These are phyloP conservation scores for Sandelia bainsii DNA, from an alignment of 2,797 vertebrate genomes.

Conservation along the genomic window DNA sequence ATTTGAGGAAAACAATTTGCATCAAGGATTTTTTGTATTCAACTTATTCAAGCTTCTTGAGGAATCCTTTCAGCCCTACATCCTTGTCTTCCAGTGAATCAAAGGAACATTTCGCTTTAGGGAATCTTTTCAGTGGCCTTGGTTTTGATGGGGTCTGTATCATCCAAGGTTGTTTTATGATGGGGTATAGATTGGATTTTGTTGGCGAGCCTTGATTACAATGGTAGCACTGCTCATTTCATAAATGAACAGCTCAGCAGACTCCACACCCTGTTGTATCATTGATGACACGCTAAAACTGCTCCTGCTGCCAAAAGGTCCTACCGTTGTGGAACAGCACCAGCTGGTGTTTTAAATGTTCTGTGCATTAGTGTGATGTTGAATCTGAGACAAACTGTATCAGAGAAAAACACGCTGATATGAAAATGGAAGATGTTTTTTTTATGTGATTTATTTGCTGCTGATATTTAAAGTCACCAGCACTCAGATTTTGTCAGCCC, in stretches of 20 bases:
- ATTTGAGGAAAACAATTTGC: too few species aligned
- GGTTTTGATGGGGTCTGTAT: slow-evolving; percentile 44
- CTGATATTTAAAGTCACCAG: slow-evolving; percentile 15
- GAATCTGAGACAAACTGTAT: neutral
- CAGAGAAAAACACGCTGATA: slow-evolving; percentile 1
- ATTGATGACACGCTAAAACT: slow-evolving; percentile 31
- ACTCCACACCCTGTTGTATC: slow-evolving; percentile 48
- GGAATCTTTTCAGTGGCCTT: slow-evolving; percentile 51
- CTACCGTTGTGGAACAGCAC: slow-evolving; percentile 37
- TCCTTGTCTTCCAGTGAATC: slow-evolving; percentile 43
- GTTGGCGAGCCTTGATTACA: slow-evolving; percentile 70
- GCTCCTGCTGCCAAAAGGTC: slow-evolving; percentile 31
- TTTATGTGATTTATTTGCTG: neutral
- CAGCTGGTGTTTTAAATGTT: slow-evolving; percentile 58
- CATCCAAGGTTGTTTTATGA: slow-evolving; percentile 69
- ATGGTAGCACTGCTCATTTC: slow-evolving; percentile 69
- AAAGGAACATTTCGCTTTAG: slow-evolving; percentile 35
- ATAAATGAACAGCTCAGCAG: slow-evolving; percentile 74
- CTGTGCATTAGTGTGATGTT: slow-evolving; percentile 33
- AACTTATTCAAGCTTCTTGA: neutral
- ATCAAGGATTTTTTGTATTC: too few species aligned
- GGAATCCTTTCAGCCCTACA: too few species aligned
- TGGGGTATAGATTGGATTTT: slow-evolving; percentile 57
- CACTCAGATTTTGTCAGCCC: slow-evolving; percentile 18
- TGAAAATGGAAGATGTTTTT: neutral